These are phyloP conservation scores for Latheticus oryzae DNA, from an alignment of 2,888 invertebrate genomes.

Conservation along the genomic window DNA sequence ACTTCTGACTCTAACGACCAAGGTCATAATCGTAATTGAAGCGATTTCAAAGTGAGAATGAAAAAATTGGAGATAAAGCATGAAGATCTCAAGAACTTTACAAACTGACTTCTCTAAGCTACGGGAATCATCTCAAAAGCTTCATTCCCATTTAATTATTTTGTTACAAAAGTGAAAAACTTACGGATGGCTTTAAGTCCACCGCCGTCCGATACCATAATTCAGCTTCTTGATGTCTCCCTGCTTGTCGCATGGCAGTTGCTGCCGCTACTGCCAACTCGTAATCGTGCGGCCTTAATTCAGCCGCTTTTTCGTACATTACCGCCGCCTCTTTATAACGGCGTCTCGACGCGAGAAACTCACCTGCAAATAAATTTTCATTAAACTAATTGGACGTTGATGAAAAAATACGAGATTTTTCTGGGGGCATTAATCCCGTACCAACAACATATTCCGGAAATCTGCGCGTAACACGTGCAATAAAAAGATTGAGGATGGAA, in stretches of 20 bases:
- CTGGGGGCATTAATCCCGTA: slow-evolving; percentile 44
- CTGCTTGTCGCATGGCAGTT: slow-evolving; percentile 85
- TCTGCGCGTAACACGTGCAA: slow-evolving; percentile 45
- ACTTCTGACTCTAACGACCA: background rate
- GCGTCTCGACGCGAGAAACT: slow-evolving; percentile 85
- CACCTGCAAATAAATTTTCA: slow-evolving; percentile 71
- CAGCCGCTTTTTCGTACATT: slow-evolving; percentile 82
- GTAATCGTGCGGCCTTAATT: slow-evolving; percentile 82
- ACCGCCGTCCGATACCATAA: slow-evolving; percentile 83
- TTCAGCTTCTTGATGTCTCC: slow-evolving; percentile 85
- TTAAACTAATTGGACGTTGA: slow-evolving; percentile 48
- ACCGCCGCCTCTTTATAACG: slow-evolving; percentile 85
- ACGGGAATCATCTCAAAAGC: slow-evolving; percentile 24
- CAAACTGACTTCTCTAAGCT: slow-evolving; percentile 28
- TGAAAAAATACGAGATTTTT: slow-evolving; percentile 43
- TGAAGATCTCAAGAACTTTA: slow-evolving; percentile 16
- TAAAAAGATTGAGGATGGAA: slow-evolving; percentile 58
- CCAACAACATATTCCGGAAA: no score
- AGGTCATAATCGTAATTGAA: slow-evolving; percentile 30
- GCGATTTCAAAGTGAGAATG: slow-evolving; percentile 20
- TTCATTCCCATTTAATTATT: slow-evolving; percentile 37
- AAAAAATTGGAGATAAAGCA: slow-evolving; percentile 17
- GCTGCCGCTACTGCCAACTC: slow-evolving; percentile 89
- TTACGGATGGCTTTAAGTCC: slow-evolving; percentile 64
- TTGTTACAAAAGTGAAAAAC: slow-evolving; percentile 45